Percentiles rank a stretch among this genome's conserved stretches.
These are phyloP conservation scores for Hecatera dysodea DNA, from an alignment of 2,888 invertebrate genomes.

Conservation along the genomic window DNA sequence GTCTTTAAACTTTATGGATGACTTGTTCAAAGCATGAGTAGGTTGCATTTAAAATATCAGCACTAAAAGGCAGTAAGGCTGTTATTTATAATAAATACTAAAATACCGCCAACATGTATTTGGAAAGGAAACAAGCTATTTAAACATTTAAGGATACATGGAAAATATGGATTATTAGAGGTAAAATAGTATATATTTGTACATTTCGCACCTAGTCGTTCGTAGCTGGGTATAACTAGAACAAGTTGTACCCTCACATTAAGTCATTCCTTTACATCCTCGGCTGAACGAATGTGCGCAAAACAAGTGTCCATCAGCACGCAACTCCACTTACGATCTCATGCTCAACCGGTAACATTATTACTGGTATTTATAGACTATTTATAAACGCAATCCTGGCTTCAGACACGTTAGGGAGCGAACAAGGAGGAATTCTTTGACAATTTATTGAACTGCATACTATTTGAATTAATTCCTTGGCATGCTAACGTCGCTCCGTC, in stretches of 20 bases:
- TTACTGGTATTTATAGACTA: constrained; percentile 60
- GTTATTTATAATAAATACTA: constrained; percentile 25
- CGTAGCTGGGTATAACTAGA: constrained; percentile 37
- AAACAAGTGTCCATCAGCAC: constrained; percentile 66
- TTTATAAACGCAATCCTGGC: constrained; percentile 63
- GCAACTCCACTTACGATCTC: constrained; percentile 64
- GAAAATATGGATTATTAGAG: constrained; percentile 47
- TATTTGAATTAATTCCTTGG: constrained; percentile 19
- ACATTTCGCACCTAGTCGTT: constrained; percentile 31
- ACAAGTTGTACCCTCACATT: constrained; percentile 49
- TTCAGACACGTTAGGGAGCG: constrained; percentile 42
- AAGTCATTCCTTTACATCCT: constrained; percentile 64
- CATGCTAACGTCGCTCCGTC: constrained; percentile 9
- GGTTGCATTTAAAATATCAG: constrained; percentile 27
- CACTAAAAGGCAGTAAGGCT: constrained; percentile 13
- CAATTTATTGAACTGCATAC: constrained; percentile 48
- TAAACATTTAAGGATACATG: constrained; percentile 46
- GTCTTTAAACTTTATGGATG: constrained; percentile 23
- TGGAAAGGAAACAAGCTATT: constrained; percentile 46
- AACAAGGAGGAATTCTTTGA: constrained; percentile 48
- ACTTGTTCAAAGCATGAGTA: constrained; percentile 17
- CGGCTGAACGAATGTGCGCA: constrained; percentile 48
- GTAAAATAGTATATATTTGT: constrained; percentile 38
- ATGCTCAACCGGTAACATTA: constrained; percentile 64
- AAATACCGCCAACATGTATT: constrained; percentile 13